Evolutionary conservation across 2,113 vertebrate species (phyloP).

Genomic region (Chaetodon auriga): DNA sequence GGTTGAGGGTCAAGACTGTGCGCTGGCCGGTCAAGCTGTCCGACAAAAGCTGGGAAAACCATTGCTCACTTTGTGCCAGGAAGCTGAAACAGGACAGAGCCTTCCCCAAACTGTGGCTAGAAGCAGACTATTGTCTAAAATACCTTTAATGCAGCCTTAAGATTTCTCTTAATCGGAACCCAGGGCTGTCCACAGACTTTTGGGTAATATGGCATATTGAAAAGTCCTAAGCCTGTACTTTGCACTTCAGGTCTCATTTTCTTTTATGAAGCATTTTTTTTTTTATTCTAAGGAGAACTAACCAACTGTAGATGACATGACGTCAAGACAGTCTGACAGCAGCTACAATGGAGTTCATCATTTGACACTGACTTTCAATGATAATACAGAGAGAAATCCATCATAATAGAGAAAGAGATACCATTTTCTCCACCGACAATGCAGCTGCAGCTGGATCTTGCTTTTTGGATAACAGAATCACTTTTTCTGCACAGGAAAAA

Average conservation of each 20-base stretch:
- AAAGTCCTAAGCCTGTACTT: background rate
- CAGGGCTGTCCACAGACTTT: background rate
- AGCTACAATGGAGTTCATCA: slow-evolving; percentile 18
- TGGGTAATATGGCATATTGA: background rate
- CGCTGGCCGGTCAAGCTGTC: background rate
- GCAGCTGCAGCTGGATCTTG: slow-evolving; percentile 14
- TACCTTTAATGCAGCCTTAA: background rate
- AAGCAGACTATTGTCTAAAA: background rate
- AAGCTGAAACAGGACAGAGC: background rate
- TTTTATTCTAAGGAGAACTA: background rate
- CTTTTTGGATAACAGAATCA: slow-evolving; percentile 13
- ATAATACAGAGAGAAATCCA: slow-evolving; percentile 28
- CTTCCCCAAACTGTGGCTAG: background rate
- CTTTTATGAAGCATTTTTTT: background rate
- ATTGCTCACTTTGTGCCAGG: background rate
- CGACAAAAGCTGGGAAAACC: background rate
- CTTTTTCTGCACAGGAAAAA: slow-evolving; percentile 10
- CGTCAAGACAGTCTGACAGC: background rate
- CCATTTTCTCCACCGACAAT: slow-evolving; percentile 10
- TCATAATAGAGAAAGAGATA: slow-evolving; percentile 1
- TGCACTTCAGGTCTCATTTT: background rate
- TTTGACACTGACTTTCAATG: slow-evolving; percentile 32
- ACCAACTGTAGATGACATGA: background rate
- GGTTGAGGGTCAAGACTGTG: background rate
- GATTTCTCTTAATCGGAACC: background rate